Conservation (phyloP, 1,140 invertebrate species). For the Drosophila bocqueti region DNA sequence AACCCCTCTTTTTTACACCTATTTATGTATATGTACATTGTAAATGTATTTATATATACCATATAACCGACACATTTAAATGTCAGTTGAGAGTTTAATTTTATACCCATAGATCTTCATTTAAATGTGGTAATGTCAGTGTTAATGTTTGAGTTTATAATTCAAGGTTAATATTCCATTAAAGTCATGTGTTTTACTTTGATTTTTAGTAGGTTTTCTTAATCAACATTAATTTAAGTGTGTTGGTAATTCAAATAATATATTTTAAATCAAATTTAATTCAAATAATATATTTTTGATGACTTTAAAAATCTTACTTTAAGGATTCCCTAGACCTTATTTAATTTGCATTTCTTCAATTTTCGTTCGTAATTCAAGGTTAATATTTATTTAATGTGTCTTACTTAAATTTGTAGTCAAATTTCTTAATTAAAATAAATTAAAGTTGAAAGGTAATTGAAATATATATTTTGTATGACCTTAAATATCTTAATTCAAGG, state of each 20-base stretch:
- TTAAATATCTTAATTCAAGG: not conserved
- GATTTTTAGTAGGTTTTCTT: not conserved
- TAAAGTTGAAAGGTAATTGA: too few species aligned
- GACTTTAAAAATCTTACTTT: not conserved
- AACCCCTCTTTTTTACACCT: not conserved
- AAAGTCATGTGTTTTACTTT: too few species aligned
- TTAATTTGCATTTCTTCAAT: not conserved
- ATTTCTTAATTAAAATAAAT: too few species aligned
- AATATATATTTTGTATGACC: too few species aligned
- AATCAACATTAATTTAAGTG: not conserved
- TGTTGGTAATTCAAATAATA: too few species aligned
- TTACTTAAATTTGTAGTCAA: too few species aligned
- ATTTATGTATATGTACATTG: not conserved
- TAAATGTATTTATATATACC: not conserved
- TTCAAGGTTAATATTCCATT: not conserved
- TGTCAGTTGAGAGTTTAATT: not conserved
- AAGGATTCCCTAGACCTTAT: not conserved
- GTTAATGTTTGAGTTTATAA: not conserved
- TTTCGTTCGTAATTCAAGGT: not conserved
- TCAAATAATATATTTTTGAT: not conserved
- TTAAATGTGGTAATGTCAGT: not conserved
- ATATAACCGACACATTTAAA: constrained; percentile 1
- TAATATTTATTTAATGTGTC: not conserved
- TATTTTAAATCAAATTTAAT: not conserved
- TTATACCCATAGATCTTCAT: not conserved